Evolutionary conservation across 2,888 invertebrate species (phyloP), one percentile per base, ranked within the genome.

Genomic region (Megamerina dolium): DNA sequence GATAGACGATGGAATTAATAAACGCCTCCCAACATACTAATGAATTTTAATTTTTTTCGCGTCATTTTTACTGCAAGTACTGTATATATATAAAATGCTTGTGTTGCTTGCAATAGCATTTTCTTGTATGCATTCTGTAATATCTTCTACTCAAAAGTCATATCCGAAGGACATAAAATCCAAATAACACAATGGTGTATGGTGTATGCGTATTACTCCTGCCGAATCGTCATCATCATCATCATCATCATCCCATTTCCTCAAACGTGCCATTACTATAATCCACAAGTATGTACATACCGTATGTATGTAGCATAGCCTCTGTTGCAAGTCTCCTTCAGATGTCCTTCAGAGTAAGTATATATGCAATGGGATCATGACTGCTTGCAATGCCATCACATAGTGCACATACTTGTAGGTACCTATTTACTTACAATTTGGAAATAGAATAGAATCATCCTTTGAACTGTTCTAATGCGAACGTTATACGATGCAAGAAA

Each of bases 331-430:
- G 58, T 64, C 63, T 64, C 64, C 66, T 64, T 64, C 59, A 64
- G 61, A 59, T 58, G 66, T 66, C 64, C 64, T 64, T 64, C 66
- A 65, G 63, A 59, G 63, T 59, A 49, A 56, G 54, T 57, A 53
- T n/a, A n/a, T n/a, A n/a, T n/a, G n/a, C n/a, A n/a, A n/a, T n/a
- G 50, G 54, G 59, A 46, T 45, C 41, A 43, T 35, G 39, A 34
- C 34, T 34, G 16, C 18, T 18, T 17, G 12, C 18, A 8, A 4
- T n/a, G 4, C 13, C 14, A 10, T 10, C 23, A 23, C 23, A 10
- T 23, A 6, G 6, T 23, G 23, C 23, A 10, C 23, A 23, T 8
- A 23, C 6, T 8, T 23, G 10, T 23, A 8, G 6, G 23, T 23
- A 10, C 23, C n/a, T n/a, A n/a, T n/a, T n/a, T n/a, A n/a, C n/a